Base-by-base conservation (phyloP, 2,888 invertebrate genomes). In the Caenorhabditis afra region DNA sequence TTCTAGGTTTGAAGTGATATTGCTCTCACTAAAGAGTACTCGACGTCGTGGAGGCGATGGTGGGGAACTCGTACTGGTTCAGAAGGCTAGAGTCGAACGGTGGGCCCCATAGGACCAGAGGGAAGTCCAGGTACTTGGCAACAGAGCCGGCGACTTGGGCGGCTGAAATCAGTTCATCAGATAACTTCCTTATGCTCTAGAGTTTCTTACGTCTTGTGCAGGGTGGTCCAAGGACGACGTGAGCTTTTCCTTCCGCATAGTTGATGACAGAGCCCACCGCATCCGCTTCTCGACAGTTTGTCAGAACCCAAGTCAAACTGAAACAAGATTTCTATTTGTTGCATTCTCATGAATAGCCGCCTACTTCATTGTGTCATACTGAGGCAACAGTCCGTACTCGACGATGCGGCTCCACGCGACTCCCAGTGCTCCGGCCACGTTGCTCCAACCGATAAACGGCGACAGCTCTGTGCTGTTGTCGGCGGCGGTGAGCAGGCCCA, bases 81-180 rank as follows among this genome's bases (percentile, higher is more conserved):
- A 84, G 57, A 12, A 85, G 66, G 14, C 71, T 70, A 0, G 81
- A 77, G 45, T 66, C 71, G 35, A 79, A 85, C 8, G 80, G 83
- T 1, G 85, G 85, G 23, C 85, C 85, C 85, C 85, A 85, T 0
- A 84, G 58, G 10, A 84, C 65, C 10, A 85, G 41, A 0, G 85
- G 85, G 18, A 79, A 78, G 37, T 85, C 71, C 44, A 81, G 68
- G 39, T 50, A 73, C 49, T 80, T 76, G 7, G 81, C 85, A n/a
- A 81, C 77, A n/a, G 76, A 79, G 1, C 80, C 81, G 8, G 66
- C 84, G 1, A 84, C 76, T 41, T 68, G 65, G 0, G 81, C 81
- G 18, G 81, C 83, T 83, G 41, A 58, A 81, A 66, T 22, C n/a
- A n/a, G n/a, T n/a, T n/a, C n/a, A n/a, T 47, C 8, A 35, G 35